Percentiles rank a stretch among this genome's conserved stretches.
These are phyloP conservation scores for Triplophysa yarkandensis DNA, from an alignment of 2,797 vertebrate genomes.

Conservation along the genomic window DNA sequence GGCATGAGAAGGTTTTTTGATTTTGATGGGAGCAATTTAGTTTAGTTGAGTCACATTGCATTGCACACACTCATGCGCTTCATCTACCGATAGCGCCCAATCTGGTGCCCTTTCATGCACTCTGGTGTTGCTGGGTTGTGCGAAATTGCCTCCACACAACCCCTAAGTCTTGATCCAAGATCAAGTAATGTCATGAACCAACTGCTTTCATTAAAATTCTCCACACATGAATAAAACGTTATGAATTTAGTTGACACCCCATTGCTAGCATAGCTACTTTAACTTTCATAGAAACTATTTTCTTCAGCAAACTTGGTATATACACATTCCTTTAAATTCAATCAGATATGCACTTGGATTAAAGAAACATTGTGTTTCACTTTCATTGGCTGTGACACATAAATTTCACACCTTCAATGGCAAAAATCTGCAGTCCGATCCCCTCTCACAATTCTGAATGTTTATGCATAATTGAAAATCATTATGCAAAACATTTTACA, in stretches of 20 bases:
- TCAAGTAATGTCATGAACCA: neutral
- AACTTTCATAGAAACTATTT: neutral
- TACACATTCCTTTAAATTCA: neutral
- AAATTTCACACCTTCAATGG: conserved; percentile 36
- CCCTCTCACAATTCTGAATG: conserved; percentile 29
- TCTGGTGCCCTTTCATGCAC: neutral
- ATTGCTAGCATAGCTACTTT: neutral
- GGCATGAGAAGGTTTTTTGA: neutral
- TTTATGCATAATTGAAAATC: conserved; percentile 47
- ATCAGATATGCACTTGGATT: neutral
- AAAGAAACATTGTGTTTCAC: neutral
- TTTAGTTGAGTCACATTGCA: neutral
- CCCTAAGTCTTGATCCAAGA: neutral
- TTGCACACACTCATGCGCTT: neutral
- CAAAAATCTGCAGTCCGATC: conserved; percentile 24
- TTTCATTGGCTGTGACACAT: neutral
- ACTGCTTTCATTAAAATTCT: neutral
- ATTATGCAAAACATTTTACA: conserved; percentile 35
- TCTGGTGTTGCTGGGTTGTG: neutral
- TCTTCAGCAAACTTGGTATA: too few relatives aligned
- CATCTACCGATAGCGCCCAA: neutral
- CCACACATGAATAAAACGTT: neutral
- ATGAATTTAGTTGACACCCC: neutral
- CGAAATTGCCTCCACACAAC: neutral
- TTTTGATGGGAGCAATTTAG: neutral